Evolutionary conservation across 92 coral and sea anemone species (phyloP), one percentile per base, ranked within the genome.

Genomic region (Heliopora coerulea): DNA sequence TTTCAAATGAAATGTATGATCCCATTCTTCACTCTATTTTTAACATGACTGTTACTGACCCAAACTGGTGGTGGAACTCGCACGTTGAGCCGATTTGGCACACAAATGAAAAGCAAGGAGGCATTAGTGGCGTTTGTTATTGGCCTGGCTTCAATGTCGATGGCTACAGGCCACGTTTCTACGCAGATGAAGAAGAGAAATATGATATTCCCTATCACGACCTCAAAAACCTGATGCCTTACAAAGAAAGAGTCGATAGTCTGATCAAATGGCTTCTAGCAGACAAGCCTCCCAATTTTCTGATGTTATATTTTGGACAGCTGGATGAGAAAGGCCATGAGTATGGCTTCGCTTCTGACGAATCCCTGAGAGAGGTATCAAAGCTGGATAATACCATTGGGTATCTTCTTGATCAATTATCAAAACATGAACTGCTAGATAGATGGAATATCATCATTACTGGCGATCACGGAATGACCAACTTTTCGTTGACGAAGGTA

Each of bases 111-210:
- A 61, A 83, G 18, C 90, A 89, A 49, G 87, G 91, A 6, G 96
- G 96, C 1, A 68, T 72, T 39, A 91, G 97, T 69, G 97, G 83
- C 4, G 86, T 89, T 0, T 41, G 86, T 17, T 86, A 85, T 40
- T 91, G 97, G 97, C 97, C 96, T 5, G 96, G 91, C 4, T 89
- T 86, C 30, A 89, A 85, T 68, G 88, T 91, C 39, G 63, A 80
- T 37, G 83, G 87, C 34, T 73, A 82, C 73, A 86, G 85, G 8
- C 48, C 81, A 61, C 67, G 67, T 54, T 89, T 89, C 20, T 68
- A 67, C 56, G 54, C 79, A 35, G 78, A 73, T 23, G 82, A 76
- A 17, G 49, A 54, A 21, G 44, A 80, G 0, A 85, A 89, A 19
- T 88, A 87, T n/a, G 67, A 62, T 34, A 88, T 66, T 50, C 80